Conservation (phyloP, 2,797 vertebrate species). For the Propithecus perrieri region DNA sequence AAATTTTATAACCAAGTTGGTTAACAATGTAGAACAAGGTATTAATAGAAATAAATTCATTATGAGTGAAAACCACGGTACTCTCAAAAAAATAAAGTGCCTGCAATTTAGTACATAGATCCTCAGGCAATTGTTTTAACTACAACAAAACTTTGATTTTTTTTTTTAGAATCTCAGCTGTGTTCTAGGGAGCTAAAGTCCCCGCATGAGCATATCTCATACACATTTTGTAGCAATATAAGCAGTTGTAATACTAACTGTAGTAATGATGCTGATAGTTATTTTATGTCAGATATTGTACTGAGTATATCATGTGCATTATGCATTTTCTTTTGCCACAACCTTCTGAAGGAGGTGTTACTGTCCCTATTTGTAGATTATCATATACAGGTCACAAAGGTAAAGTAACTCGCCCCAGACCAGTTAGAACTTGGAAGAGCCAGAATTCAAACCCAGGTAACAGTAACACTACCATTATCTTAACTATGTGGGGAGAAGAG, state of each 20-base stretch:
- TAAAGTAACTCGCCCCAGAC: background rate
- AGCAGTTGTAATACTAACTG: background rate
- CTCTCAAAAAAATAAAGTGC: background rate
- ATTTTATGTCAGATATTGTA: background rate
- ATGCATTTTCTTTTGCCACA: background rate
- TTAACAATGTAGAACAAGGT: background rate
- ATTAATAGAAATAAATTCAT: background rate
- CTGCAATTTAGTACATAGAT: background rate
- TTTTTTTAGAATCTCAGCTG: background rate
- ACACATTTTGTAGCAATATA: background rate
- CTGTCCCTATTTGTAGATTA: background rate
- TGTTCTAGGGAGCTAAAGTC: background rate
- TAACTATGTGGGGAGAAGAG: background rate
- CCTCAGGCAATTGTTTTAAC: background rate
- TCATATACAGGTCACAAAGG: background rate
- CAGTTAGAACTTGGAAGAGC: background rate
- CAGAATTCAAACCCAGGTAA: background rate
- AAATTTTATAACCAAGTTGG: background rate
- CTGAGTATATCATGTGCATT: background rate
- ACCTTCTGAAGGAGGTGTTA: background rate
- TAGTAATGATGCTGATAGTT: background rate
- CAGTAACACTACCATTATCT: background rate
- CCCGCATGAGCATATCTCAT: background rate
- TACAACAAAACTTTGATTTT: background rate
- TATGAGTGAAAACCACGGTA: background rate